Base-by-base conservation (phyloP, 2,113 vertebrate genomes). In the Xiphophorus couchianus region DNA sequence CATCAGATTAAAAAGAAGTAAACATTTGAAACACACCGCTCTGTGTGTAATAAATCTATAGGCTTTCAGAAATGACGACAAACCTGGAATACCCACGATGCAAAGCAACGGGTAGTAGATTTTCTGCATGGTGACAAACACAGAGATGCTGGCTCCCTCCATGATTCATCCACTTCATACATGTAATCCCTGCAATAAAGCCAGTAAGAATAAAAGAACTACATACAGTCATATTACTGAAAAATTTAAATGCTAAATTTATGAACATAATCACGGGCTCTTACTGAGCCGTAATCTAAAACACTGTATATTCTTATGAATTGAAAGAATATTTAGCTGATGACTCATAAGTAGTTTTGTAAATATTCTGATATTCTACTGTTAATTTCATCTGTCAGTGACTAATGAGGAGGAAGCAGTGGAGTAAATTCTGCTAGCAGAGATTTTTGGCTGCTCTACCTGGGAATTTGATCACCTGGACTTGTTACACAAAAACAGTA, bases 61-160 rank as follows among this genome's bases (percentile, higher is more conserved):
- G 51, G 51, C 22, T 58, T 3, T 58, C 2, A 10, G 10, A 66
- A 35, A 0, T 1, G 17, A 68, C 27, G 5, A 90, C 91, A 51
- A 64, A 95, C 95, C 94, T 93, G 95, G 94, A 74, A 95, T 93
- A 66, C 95, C 95, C 76, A 95, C 30, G 66, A 90, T 72, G 76
- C 93, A 95, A 42, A 95, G 91, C 0, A 94, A 58, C 0, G 95
- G 95, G 83, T 95, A 95, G 83, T 94, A 95, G 75, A 94, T 83
- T 85, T 93, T 95, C 88, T 95, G 95, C 27, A 94, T 22, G 0
- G 83, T 85, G 61, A 91, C 63, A 7, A 95, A 90, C 64, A 92
- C 19, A 27, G 73, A 73, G 61, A 68, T 58, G 13, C 76, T 62
- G 54, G 80, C 58, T 78, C 48, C 90, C 19, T 91, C 91, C 94